phyloP scores from a whole-genome alignment of 1,140 invertebrate species.

The Drosophila nasuta region DNA sequence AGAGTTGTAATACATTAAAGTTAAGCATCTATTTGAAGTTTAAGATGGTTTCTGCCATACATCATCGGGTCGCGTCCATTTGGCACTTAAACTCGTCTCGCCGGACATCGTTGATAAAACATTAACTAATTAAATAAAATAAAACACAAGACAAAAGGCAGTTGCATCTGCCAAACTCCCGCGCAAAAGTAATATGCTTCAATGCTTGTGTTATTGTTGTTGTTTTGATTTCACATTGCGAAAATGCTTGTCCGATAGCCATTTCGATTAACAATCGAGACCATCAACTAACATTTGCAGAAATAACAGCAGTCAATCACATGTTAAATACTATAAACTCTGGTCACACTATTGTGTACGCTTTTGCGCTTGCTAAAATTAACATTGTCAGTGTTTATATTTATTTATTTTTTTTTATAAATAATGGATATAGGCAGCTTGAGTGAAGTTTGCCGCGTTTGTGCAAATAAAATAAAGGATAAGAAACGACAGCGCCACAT shows the following conservation, averaged over 20 bases:
- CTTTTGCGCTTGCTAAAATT: not conserved
- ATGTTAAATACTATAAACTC: too few relatives aligned
- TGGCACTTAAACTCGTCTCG: slow-evolving; percentile 50
- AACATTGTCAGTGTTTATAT: not conserved
- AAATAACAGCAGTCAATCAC: too few relatives aligned
- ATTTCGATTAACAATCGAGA: too few relatives aligned
- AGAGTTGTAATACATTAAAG: not conserved
- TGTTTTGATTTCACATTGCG: slow-evolving; percentile 6
- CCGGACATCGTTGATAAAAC: slow-evolving; percentile 48
- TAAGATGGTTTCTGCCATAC: slow-evolving; percentile 8
- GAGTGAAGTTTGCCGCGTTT: slow-evolving; percentile 56
- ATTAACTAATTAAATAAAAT: slow-evolving; percentile 6
- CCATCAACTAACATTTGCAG: too few relatives aligned
- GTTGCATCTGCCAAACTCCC: slow-evolving; percentile 18
- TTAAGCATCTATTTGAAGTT: not conserved
- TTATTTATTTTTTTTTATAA: slow-evolving; percentile 5
- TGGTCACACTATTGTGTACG: not conserved
- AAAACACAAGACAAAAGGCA: not conserved
- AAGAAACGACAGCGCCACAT: slow-evolving; percentile 48
- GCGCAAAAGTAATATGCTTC: slow-evolving; percentile 12
- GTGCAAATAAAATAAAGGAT: slow-evolving; percentile 65
- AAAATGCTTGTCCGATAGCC: not conserved
- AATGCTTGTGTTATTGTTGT: not conserved
- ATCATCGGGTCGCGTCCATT: slow-evolving; percentile 81
- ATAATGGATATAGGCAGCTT: slow-evolving; percentile 51